Conservation (phyloP, 2,888 invertebrate genomes). For the Seira ritae region DNA sequence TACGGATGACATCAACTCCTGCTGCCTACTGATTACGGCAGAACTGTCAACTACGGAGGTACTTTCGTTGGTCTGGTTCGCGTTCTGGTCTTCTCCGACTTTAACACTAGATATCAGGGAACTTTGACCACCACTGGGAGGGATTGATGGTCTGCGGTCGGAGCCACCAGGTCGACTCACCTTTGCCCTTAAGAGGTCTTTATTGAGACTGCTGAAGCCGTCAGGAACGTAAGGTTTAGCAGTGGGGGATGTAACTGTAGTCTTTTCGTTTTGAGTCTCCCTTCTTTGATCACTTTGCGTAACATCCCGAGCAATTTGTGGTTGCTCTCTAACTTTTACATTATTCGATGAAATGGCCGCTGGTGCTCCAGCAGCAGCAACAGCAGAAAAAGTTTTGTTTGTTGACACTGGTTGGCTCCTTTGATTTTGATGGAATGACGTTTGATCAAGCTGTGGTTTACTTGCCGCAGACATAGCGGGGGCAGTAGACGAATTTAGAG, state of each 20-base stretch:
- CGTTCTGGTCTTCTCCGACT: neutral
- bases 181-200: constrained; percentile 39
- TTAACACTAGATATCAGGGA: neutral
- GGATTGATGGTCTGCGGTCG: constrained; percentile 27
- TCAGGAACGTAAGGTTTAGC: constrained; percentile 53
- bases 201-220: constrained; percentile 39
- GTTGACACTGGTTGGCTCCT: neutral
- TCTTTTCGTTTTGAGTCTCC: neutral
- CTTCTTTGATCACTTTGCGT: constrained; percentile 30
- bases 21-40: no score
- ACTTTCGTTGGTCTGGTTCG: neutral
- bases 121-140: constrained; percentile 23
- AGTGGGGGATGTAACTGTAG: constrained; percentile 20
- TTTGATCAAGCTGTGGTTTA: constrained; percentile 28
- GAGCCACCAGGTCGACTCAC: constrained; percentile 7
- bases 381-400: neutral
- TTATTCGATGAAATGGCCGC: neutral
- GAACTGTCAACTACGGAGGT: constrained; percentile 8
- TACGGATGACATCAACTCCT: neutral
- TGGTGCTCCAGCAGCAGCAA: neutral
- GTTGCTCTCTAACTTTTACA: neutral
- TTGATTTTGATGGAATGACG: constrained; percentile 28
- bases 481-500: neutral
- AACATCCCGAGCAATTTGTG: constrained; percentile 15
- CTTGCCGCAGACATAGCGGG: constrained; percentile 6